phyloP scores from a whole-genome alignment of 2,888 invertebrate genomes.

The Tolmerus cingulatus region DNA sequence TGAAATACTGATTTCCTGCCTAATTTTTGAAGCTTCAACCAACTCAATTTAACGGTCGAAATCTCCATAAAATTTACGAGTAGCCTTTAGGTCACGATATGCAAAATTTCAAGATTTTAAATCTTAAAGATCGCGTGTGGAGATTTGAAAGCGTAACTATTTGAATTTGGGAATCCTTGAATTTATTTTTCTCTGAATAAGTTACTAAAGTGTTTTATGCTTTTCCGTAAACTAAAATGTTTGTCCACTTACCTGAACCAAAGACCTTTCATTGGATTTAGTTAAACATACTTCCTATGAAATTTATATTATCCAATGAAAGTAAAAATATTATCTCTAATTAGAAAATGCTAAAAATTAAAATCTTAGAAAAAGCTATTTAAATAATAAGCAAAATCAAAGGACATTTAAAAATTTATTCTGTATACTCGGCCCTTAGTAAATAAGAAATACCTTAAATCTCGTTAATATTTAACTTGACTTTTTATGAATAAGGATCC shows the following conservation, averaged over 20 bases:
- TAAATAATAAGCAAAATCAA: not conserved
- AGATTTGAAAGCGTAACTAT: too few relatives aligned
- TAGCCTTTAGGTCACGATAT: too few relatives aligned
- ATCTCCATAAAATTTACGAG: too few relatives aligned
- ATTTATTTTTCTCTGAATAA: too few relatives aligned
- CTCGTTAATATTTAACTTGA: not conserved
- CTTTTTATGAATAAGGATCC: constrained; percentile 16
- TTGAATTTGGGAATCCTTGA: too few relatives aligned
- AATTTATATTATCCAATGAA: not conserved
- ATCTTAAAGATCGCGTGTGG: too few relatives aligned
- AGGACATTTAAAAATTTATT: constrained; percentile 3
- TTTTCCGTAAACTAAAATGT: too few relatives aligned
- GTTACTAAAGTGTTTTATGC: too few relatives aligned
- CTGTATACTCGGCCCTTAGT: not conserved
- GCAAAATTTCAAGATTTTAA: too few relatives aligned
- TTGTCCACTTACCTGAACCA: not conserved
- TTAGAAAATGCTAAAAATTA: not conserved
- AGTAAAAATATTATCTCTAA: not conserved
- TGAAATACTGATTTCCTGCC: too few relatives aligned
- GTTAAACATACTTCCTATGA: not conserved
- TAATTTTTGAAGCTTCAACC: too few relatives aligned
- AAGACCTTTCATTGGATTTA: not conserved
- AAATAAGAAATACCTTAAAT: constrained; percentile 16
- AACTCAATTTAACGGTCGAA: too few relatives aligned
- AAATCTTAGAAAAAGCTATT: not conserved